phyloP scores from a whole-genome alignment of 2,888 invertebrate genomes.

The Dryobotodes eremita region DNA sequence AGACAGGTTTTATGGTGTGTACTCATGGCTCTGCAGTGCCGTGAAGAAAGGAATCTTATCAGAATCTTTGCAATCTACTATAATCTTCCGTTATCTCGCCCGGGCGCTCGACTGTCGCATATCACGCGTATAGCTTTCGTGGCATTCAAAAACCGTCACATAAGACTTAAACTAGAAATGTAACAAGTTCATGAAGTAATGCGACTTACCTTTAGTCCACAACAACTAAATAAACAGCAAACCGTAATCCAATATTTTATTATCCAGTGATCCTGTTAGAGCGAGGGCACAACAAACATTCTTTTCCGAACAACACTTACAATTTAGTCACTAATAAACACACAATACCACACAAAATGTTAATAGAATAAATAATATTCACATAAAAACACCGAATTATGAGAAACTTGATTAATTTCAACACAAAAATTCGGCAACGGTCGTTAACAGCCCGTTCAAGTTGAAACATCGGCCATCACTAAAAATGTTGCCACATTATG shows the following conservation, averaged over 20 bases:
- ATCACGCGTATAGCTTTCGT: constrained; percentile 82
- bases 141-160: constrained; percentile 76
- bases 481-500: constrained; percentile 81
- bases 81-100: constrained; percentile 88
- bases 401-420: constrained; percentile 84
- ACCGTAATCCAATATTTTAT: constrained; percentile 88
- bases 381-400: constrained; percentile 82
- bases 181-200: constrained; percentile 43
- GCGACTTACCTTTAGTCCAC: constrained; percentile 84
- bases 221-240: constrained; percentile 84
- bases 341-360: constrained; percentile 82
- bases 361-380: constrained; percentile 75
- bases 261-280: constrained; percentile 89
- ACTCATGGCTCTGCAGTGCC: constrained; percentile 59
- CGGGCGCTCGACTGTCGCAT: constrained; percentile 74
- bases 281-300: constrained; percentile 88
- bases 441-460: constrained; percentile 81
- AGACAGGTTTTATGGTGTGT: constrained; percentile 54
- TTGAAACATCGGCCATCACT: constrained; percentile 89
- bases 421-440: constrained; percentile 84
- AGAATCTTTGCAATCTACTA: constrained; percentile 85
- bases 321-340: constrained; percentile 81
- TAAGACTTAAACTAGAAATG: constrained; percentile 45
- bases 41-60: constrained; percentile 82
- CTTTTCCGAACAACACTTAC: constrained; percentile 80